Evolutionary conservation across 2,888 invertebrate genomes (phyloP), one percentile per base, ranked within the genome.

Genomic region (Ellobium chinense): DNA sequence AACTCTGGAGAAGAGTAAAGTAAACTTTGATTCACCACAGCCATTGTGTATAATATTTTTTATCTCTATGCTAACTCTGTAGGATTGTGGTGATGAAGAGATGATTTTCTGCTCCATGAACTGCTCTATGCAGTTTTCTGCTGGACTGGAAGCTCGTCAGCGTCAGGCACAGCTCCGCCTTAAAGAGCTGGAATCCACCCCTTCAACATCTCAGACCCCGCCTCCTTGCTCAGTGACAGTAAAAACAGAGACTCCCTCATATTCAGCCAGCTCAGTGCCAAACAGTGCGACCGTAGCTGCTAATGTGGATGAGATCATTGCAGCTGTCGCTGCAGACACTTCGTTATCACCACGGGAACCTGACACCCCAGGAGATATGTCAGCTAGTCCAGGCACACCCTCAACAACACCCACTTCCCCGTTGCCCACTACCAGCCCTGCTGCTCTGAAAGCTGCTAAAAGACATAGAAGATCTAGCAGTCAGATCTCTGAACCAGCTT

Each of bases 61-160:
- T 46, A 18, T 46, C 18, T n/a, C 29, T 36, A 1, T 54, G 24
- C 18, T 58, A 12, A n/a, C 56, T 56, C 29, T 34, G 7, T 83
- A 92, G 92, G 91, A 91, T 58, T 82, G 83, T 39, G 90, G 89
- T 36, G 93, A 93, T 54, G 93, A 93, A 36, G 92, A 92, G 80
- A 91, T 93, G 27, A 90, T 90, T 4, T 99, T 99, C 94, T 99
- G 99, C 92, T 96, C 97, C 86, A 95, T 96, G 75, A 95, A 96
- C 85, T 99, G 99, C 92, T 97, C 96, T 93, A 96, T 96, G 94
- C 96, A 97, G 91, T 97, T 97, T 92, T 95, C 96, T 95, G 85
- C 94, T 94, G 37, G 84, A 82, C 18, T 82, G 82, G 68, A 84
- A 81, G 66, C 84, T 72, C 66, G 75, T 4, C 80, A 80, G 46